A percentile compares a stretch with the other conserved stretches of the same genome.
phyloP scores from a whole-genome alignment of 1,140 invertebrate species.

The Cyrtorhinus lividipennis region DNA sequence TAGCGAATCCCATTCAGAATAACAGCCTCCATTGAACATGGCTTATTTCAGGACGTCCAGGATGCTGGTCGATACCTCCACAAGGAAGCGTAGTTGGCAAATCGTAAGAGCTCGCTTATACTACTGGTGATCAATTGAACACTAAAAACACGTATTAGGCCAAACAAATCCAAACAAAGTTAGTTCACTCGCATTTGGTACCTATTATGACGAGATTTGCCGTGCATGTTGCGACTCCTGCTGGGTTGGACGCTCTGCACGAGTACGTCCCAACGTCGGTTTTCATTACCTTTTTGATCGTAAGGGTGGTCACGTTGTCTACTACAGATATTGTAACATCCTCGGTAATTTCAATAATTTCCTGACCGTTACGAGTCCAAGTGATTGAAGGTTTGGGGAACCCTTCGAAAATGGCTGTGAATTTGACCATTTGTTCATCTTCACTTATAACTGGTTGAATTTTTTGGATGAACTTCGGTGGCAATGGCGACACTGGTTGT shows the following conservation, averaged over 20 bases:
- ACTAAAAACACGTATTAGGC: constrained; percentile 4
- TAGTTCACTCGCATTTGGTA: constrained; percentile 28
- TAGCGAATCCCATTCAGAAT: too few species aligned
- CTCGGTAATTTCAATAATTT: constrained; percentile 42
- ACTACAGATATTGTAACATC: constrained; percentile 42
- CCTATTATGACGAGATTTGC: constrained; percentile 55
- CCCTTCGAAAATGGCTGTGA: constrained; percentile 52
- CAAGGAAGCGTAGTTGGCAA: too few species aligned
- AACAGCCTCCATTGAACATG: too few species aligned
- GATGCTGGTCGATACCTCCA: too few species aligned
- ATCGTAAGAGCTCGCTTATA: too few species aligned
- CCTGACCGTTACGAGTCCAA: constrained; percentile 62
- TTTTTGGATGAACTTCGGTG: constrained; percentile 53
- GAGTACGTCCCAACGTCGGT: constrained; percentile 65
- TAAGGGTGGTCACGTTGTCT: constrained; percentile 46
- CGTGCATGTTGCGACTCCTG: constrained; percentile 61
- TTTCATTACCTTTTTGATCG: constrained; percentile 44
- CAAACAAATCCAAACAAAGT: constrained; percentile 11
- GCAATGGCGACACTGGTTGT: constrained; percentile 28
- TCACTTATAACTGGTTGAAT: constrained; percentile 49
- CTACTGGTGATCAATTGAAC: too few species aligned
- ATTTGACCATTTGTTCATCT: constrained; percentile 40
- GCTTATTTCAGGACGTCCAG: too few species aligned
- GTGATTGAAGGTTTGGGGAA: constrained; percentile 50
- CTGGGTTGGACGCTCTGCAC: constrained; percentile 57